Conservation (phyloP, 2,797 vertebrate genomes). For the Dipus sagitta region DNA sequence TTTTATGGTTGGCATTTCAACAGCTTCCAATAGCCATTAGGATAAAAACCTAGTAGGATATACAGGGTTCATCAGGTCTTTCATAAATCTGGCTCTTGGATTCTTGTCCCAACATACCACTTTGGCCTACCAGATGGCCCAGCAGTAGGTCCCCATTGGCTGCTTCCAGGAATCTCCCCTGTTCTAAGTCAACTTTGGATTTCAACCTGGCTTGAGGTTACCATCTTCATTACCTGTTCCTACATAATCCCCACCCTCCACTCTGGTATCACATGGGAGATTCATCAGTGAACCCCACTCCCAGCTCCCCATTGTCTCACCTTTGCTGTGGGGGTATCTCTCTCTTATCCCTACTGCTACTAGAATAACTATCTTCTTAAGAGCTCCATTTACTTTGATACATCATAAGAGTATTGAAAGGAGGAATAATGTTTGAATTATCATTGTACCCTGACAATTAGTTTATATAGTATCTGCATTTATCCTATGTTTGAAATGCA, state of each 20-base stretch:
- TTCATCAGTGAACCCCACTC: background rate
- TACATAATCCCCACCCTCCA: background rate
- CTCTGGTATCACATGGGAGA: background rate
- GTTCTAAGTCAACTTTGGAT: background rate
- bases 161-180: background rate
- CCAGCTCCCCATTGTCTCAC: background rate
- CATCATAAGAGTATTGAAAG: constrained; percentile 38
- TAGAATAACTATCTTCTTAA: background rate
- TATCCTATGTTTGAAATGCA: background rate
- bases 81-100: background rate
- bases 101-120: background rate
- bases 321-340: background rate
- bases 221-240: background rate
- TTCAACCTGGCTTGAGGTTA: background rate
- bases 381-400: background rate
- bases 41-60: constrained; percentile 8
- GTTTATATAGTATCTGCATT: background rate
- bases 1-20: constrained; percentile 17
- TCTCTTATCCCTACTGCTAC: background rate
- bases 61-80: background rate
- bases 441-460: background rate
- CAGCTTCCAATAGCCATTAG: background rate
- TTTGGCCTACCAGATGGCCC: background rate
- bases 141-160: background rate
- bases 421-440: background rate